These are phyloP conservation scores for Myiopsitta monachus DNA, from an alignment of 2,113 vertebrate species.

Conservation along the genomic window DNA sequence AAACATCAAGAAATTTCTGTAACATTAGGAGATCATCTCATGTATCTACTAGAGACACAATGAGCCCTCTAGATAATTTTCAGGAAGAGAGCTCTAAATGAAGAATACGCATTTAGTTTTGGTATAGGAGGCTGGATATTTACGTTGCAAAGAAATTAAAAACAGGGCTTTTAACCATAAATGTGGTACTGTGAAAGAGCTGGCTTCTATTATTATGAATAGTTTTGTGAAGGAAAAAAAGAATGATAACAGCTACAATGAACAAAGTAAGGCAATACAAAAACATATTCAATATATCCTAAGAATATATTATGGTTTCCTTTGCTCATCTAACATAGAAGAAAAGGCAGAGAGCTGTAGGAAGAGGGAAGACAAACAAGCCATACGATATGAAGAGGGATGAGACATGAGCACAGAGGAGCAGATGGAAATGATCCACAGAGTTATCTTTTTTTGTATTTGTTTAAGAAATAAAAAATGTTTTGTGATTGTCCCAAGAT, in stretches of 20 bases:
- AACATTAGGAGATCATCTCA: not conserved
- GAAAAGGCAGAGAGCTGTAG: not conserved
- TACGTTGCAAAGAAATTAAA: slow-evolving; percentile 51
- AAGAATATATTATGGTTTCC: slow-evolving; percentile 1
- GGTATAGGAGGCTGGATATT: not conserved
- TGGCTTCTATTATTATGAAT: slow-evolving; percentile 22
- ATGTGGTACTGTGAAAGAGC: not conserved
- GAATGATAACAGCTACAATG: slow-evolving; percentile 18
- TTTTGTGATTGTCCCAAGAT: slow-evolving; percentile 34
- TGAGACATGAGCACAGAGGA: not conserved
- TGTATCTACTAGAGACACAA: not conserved
- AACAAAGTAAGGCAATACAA: slow-evolving; percentile 7
- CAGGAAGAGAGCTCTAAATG: not conserved
- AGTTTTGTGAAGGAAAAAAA: not conserved
- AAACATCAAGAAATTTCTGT: not conserved
- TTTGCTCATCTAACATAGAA: slow-evolving; percentile 9
- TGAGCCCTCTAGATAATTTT: not conserved
- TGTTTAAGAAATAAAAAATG: not conserved
- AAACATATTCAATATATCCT: not conserved
- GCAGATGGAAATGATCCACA: slow-evolving; percentile 38
- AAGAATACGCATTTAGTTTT: slow-evolving; percentile 20
- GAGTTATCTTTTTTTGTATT: slow-evolving; percentile 14
- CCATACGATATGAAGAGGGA: not conserved
- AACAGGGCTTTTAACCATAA: slow-evolving; percentile 30
- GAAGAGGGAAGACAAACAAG: slow-evolving; percentile 5